Conservation (phyloP, 1,140 invertebrate species). For the Zophobas atratus region DNA sequence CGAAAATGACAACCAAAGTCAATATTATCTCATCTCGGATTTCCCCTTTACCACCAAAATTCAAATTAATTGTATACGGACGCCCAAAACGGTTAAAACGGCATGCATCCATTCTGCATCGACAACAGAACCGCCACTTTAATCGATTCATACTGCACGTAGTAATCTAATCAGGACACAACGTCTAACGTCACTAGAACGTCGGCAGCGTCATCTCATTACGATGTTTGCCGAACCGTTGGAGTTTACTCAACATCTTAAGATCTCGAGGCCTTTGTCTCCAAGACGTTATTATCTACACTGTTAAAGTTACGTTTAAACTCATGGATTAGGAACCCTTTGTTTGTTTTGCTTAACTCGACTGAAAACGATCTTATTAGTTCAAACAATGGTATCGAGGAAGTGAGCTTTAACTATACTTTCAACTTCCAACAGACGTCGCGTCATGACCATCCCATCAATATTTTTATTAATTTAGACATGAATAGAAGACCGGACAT, state of each 20-base stretch:
- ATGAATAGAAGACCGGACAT: neutral
- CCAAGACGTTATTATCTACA: slow-evolving; percentile 48
- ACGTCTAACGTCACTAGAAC: slow-evolving; percentile 27
- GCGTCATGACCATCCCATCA: neutral
- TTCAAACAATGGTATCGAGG: slow-evolving; percentile 51
- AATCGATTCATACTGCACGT: slow-evolving; percentile 15
- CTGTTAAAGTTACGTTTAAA: slow-evolving; percentile 57
- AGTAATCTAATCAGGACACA: slow-evolving; percentile 47
- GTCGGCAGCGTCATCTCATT: slow-evolving; percentile 57
- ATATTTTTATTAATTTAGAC: slow-evolving; percentile 15
- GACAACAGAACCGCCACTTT: slow-evolving; percentile 42
- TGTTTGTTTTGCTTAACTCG: slow-evolving; percentile 59
- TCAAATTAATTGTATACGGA: too few species aligned
- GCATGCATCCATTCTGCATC: slow-evolving; percentile 11
- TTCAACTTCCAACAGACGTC: slow-evolving; percentile 11
- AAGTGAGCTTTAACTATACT: slow-evolving; percentile 35
- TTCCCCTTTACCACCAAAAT: neutral
- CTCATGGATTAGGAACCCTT: slow-evolving; percentile 56
- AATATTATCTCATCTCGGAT: slow-evolving; percentile 53
- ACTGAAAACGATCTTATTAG: slow-evolving; percentile 56
- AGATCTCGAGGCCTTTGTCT: slow-evolving; percentile 50
- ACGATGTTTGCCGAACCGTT: slow-evolving; percentile 56
- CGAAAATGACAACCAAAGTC: slow-evolving; percentile 57
- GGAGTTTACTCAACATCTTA: slow-evolving; percentile 58
- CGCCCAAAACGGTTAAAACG: neutral